Conservation (phyloP, 2,888 invertebrate species). For the Blastobasis lacticolella region DNA sequence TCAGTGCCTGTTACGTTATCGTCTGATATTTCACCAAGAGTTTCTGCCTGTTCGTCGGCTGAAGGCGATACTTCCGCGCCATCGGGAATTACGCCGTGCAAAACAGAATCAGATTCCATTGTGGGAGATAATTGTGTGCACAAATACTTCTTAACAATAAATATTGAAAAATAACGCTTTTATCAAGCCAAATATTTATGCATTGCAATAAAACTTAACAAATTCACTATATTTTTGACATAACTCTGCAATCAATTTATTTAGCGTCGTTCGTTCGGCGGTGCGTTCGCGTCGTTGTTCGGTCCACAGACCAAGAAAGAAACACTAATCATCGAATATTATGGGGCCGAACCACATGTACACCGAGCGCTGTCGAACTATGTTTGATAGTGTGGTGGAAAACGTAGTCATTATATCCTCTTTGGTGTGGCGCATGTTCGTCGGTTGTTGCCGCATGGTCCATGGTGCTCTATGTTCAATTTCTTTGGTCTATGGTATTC, state of each 20-base stretch:
- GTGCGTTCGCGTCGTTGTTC: too few species aligned
- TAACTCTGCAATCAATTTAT: too few species aligned
- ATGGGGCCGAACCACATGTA: background rate
- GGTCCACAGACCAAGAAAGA: too few species aligned
- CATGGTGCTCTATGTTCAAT: too few species aligned
- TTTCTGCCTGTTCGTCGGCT: slow-evolving; percentile 49
- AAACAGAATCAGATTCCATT: slow-evolving; percentile 62
- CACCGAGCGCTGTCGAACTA: too few species aligned
- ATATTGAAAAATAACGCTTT: slow-evolving; percentile 35
- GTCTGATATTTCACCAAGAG: slow-evolving; percentile 45
- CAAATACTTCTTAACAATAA: slow-evolving; percentile 27
- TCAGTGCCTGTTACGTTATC: slow-evolving; percentile 50
- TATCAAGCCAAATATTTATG: slow-evolving; percentile 34
- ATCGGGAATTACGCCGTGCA: slow-evolving; percentile 55
- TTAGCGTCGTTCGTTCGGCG: too few species aligned
- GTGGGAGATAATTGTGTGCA: slow-evolving; percentile 16
- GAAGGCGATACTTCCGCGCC: slow-evolving; percentile 67
- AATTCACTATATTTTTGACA: slow-evolving; percentile 39
- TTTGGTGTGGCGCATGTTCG: too few species aligned
- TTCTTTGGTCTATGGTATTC: too few species aligned
- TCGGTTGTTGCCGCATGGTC: too few species aligned
- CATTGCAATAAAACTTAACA: slow-evolving; percentile 17
- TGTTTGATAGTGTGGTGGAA: too few species aligned
- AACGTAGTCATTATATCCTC: too few species aligned
- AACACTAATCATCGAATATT: slow-evolving; percentile 11